phyloP scores from a whole-genome alignment of 2,113 vertebrate species.

The Larimichthys crocea region DNA sequence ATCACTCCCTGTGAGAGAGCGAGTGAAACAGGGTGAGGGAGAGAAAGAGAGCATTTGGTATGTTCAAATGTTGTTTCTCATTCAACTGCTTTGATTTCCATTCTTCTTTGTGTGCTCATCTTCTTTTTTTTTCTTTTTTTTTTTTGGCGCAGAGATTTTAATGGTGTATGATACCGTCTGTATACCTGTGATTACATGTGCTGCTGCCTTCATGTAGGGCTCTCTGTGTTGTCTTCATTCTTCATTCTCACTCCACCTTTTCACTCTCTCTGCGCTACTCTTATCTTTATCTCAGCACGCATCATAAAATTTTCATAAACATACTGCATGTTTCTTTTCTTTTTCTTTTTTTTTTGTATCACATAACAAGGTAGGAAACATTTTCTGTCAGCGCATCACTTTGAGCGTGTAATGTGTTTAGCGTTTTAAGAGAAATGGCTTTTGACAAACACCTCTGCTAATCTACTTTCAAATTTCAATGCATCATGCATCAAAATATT shows the following conservation, averaged over 20 bases:
- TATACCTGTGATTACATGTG: constrained; percentile 62
- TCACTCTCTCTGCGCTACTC: constrained; percentile 18
- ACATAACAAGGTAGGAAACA: constrained; percentile 41
- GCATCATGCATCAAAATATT: constrained; percentile 52
- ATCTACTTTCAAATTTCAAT: constrained; percentile 50
- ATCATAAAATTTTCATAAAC: constrained; percentile 59
- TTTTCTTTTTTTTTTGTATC: constrained; percentile 6
- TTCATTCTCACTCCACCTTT: constrained; percentile 48
- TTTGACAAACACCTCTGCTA: constrained; percentile 51
- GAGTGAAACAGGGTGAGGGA: constrained; percentile 47
- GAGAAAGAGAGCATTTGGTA: constrained; percentile 59
- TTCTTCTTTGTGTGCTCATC: constrained; percentile 43
- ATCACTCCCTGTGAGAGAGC: constrained; percentile 72
- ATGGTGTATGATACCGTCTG: constrained; percentile 51
- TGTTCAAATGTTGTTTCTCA: constrained; percentile 74
- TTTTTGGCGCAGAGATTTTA: constrained; percentile 47
- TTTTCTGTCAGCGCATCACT: constrained; percentile 15
- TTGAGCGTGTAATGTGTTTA: constrained; percentile 24
- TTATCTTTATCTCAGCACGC: constrained; percentile 47
- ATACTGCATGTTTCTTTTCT: constrained; percentile 30
- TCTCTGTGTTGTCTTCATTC: constrained; percentile 42
- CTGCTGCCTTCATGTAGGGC: constrained; percentile 39
- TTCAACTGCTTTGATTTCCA: constrained; percentile 74
- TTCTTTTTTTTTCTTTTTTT: not conserved
- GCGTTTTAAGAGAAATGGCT: constrained; percentile 15